Conservation (phyloP, 2,113 vertebrate species). For the Crypturellus undulatus region DNA sequence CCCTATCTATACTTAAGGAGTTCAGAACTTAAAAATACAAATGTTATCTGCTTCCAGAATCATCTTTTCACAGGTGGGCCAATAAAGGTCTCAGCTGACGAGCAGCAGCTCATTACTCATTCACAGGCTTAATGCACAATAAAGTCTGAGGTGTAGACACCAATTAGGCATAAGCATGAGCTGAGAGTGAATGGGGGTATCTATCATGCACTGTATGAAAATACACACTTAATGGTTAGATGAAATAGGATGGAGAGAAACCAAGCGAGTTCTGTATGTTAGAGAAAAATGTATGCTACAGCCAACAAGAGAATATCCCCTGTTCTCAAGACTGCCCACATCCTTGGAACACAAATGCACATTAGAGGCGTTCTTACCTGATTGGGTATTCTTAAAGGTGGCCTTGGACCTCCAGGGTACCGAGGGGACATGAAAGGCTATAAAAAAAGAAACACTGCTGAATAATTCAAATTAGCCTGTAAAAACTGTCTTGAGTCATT, state of each 20-base stretch:
- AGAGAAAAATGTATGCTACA: not conserved
- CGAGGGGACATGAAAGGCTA: slow-evolving; percentile 99
- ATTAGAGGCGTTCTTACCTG: slow-evolving; percentile 83
- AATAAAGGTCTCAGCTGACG: not conserved
- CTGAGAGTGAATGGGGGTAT: not conserved
- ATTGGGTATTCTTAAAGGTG: slow-evolving; percentile 95
- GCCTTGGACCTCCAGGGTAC: slow-evolving; percentile 97
- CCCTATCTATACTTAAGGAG: not conserved
- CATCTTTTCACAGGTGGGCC: slow-evolving; percentile 14
- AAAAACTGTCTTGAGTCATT: not conserved
- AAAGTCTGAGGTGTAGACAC: not conserved
- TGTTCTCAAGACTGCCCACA: not conserved
- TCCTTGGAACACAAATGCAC: not conserved
- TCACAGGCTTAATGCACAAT: not conserved
- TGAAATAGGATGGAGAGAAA: not conserved
- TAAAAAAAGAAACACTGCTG: slow-evolving; percentile 1
- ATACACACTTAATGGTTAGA: not conserved
- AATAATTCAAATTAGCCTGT: slow-evolving; percentile 5
- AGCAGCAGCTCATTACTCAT: slow-evolving; percentile 29
- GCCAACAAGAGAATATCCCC: not conserved
- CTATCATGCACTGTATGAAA: not conserved
- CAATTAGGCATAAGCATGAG: not conserved
- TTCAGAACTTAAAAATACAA: not conserved
- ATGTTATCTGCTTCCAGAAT: not conserved
- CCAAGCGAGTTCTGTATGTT: not conserved